phyloP scores from a whole-genome alignment of 2,113 vertebrate genomes.

The Turdus rufiventris region DNA sequence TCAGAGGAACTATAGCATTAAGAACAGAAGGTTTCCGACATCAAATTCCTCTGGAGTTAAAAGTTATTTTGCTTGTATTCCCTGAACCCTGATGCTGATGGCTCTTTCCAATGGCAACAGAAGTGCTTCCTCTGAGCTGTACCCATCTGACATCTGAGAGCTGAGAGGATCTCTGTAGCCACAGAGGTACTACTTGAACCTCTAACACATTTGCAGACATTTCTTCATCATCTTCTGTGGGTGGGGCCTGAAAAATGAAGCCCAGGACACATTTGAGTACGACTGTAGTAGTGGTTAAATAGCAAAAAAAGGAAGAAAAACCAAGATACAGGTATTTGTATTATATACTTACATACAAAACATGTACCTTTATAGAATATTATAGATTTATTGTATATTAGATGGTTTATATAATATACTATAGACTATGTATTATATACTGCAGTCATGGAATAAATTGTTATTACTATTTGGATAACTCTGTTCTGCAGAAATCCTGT shows the following conservation, averaged over 20 bases:
- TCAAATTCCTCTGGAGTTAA: not conserved
- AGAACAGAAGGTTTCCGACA: not conserved
- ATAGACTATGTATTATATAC: not conserved
- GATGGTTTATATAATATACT: not conserved
- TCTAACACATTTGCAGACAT: not conserved
- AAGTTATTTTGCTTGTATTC: not conserved
- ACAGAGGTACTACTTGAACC: not conserved
- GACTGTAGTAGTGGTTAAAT: not conserved
- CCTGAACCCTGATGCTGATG: no score
- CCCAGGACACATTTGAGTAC: not conserved
- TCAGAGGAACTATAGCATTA: not conserved
- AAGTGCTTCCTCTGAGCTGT: not conserved
- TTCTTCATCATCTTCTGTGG: not conserved
- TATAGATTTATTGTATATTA: not conserved
- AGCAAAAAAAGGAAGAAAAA: not conserved
- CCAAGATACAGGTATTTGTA: not conserved
- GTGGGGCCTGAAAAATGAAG: not conserved
- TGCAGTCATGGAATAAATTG: not conserved
- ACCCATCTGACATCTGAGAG: not conserved
- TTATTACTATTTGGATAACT: not conserved
- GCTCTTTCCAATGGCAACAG: not conserved
- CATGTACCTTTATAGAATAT: not conserved
- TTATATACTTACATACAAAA: not conserved
- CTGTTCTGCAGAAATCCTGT: not conserved
- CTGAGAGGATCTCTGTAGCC: not conserved